Evolutionary conservation across 1,140 invertebrate species (phyloP), one percentile per base, ranked within the genome.

Genomic region (Heliconius eleuchia): DNA sequence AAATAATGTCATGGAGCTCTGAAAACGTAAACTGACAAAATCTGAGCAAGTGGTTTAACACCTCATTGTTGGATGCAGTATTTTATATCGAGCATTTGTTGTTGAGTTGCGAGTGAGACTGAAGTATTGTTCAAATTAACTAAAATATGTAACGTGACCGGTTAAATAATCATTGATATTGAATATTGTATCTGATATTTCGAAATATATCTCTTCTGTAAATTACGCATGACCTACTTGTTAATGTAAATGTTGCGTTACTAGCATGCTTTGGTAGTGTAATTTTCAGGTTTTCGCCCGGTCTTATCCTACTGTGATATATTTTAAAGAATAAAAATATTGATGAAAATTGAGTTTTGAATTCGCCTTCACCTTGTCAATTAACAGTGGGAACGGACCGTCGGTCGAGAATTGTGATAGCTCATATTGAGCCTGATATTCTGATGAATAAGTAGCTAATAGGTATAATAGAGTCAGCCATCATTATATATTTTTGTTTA

Each of bases 351-450:
- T 85, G 86, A 89, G 80, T 91, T 90, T 88, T 87, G 78, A 86
- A 85, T 88, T 88, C 84, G 75, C 74, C 83, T 83, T 76, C 81
- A 86, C 87, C 86, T 91, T 88, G 84, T 91, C 85, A 89, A 89
- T 91, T 89, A 91, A 87, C 87, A 88, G 87, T 88, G 83, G 88
- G 82, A 89, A 86, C 34, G 86, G 92, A 86, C 90, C 87, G 87
- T 57, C 42, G 89, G 91, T 87, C 87, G 91, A 93, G 86, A 92
- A 92, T 92, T 88, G 84, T 87, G 85, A 92, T 93, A 93, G 92
- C 93, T 94, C 93, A 93, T 94, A 93, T 94, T 94, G 93, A 94
- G 93, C 92, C 85, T 86, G 90, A 92, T 93, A 91, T 92, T 92
- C 88, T 89, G 88, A 88, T 87, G 88, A 92, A 83, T 84, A 91